Base-by-base conservation (phyloP, 2,113 vertebrate species). In the Heteronetta atricapilla region DNA sequence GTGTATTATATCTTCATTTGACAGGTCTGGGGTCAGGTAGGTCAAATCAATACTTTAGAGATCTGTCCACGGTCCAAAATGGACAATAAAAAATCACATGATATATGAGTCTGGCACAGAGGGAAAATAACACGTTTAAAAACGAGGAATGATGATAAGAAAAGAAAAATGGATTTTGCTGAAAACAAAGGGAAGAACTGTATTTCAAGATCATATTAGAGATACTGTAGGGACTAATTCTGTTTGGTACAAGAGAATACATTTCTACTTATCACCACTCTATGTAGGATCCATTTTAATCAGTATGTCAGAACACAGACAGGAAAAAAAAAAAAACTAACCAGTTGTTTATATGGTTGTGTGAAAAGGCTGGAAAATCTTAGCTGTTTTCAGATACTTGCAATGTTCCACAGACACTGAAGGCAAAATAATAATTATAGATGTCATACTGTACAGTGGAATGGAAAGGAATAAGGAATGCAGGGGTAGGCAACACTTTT, bases 1-100 rank as follows among this genome's bases (percentile, higher is more conserved):
- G 94, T 66, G 36, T 82, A 73, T 42, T 91, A 29, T 28, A 44
- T 68, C 86, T 96, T 82, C 64, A 82, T 88, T 60, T 96, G 81
- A 93, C 93, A 94, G 78, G 11, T 58, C 94, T 66, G 73, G 26
- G 63, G 78, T 78, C 80, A 94, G 38, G 72, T 16, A 93, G 68
- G 86, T 93, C 88, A 91, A 96, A 96, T 50, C 78, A 91, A 94
- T 94, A 84, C 29, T 82, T 66, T 6, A 84, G 89, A 92, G 44
- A 81, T 73, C n/a, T 87, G 21, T 33, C 40, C 70, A 69, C 17
- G 19, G 79, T 64, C 69, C 93, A 90, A 95, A 95, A 91, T 22
- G 76, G 59, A 78, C 68, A 70, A 72, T 13, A 76, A 80, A 67
- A 53, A 29, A 36, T 78, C 62, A 72, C 5, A 28, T 40, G 40